Conservation (phyloP, 2,113 vertebrate species). For the Colinus virginianus region DNA sequence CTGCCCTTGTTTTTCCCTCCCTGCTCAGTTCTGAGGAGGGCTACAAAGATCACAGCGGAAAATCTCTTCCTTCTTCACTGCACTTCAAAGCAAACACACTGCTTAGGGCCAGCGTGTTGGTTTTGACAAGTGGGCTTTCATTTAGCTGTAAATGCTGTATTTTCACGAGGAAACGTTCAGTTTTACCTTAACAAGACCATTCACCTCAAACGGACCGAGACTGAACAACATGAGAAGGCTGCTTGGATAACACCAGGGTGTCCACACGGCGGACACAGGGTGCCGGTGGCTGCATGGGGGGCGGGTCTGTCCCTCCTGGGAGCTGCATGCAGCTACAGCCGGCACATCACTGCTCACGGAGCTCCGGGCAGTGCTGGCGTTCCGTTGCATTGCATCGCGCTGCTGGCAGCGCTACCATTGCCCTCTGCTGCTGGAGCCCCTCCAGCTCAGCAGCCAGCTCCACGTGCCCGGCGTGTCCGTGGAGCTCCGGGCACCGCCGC, state of each 20-base stretch:
- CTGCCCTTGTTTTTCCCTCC: neutral
- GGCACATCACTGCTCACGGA: neutral
- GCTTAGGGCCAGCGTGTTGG: neutral
- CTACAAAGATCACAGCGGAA: neutral
- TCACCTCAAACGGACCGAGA: neutral
- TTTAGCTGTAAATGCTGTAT: neutral
- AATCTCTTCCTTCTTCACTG: neutral
- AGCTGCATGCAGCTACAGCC: no score
- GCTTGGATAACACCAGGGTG: neutral
- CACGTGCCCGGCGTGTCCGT: accelerated
- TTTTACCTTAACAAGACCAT: neutral
- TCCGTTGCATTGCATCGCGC: neutral
- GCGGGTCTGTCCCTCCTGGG: accelerated
- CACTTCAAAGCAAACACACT: neutral
- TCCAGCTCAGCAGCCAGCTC: neutral
- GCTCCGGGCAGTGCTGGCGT: neutral
- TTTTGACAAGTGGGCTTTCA: neutral
- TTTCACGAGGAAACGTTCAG: neutral
- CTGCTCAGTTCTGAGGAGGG: neutral
- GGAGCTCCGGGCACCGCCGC: neutral
- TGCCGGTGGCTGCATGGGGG: neutral
- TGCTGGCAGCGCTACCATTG: neutral
- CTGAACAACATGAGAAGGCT: neutral
- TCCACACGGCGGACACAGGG: neutral
- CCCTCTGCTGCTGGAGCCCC: neutral